Evolutionary conservation across 2,888 invertebrate species (phyloP).

Genomic region (Drosophila lacicola): DNA sequence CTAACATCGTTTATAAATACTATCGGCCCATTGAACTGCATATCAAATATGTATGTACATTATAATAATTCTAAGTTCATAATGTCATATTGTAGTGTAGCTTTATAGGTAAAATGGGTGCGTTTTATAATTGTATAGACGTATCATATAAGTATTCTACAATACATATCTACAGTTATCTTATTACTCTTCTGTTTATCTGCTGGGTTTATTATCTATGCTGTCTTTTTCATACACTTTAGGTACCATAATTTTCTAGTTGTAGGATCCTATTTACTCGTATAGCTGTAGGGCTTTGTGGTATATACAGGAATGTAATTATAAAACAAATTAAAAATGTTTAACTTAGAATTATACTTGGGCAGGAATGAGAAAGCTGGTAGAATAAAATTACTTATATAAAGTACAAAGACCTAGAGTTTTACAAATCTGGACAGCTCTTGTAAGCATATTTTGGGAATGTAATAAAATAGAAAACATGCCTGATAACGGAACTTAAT

Average conservation of each 20-base stretch:
- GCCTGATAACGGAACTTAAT: constrained; percentile 39
- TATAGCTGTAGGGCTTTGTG: constrained; percentile 36
- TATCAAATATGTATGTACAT: constrained; percentile 65
- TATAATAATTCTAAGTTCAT: constrained; percentile 56
- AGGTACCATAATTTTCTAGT: constrained; percentile 74
- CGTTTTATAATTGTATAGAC: constrained; percentile 24
- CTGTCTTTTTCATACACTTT: constrained; percentile 56
- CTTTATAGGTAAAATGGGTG: constrained; percentile 35
- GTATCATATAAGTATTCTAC: constrained; percentile 61
- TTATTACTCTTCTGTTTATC: constrained; percentile 33
- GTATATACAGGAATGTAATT: constrained; percentile 67
- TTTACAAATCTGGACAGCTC: constrained; percentile 12
- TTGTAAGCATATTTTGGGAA: constrained; percentile 17
- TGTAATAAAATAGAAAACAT: constrained; percentile 22
- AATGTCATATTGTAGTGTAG: constrained; percentile 42
- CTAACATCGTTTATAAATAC: constrained; percentile 68
- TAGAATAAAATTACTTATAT: constrained; percentile 12
- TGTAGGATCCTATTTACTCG: constrained; percentile 61
- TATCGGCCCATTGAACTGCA: constrained; percentile 56
- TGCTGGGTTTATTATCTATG: constrained; percentile 49
- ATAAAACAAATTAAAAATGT: constrained; percentile 5
- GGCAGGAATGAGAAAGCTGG: constrained; percentile 15
- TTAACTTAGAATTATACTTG: constrained; percentile 6
- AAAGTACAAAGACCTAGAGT: constrained; percentile 6
- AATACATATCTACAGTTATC: constrained; percentile 75